Base-by-base conservation (phyloP, 2,113 vertebrate species). In the Riparia riparia region DNA sequence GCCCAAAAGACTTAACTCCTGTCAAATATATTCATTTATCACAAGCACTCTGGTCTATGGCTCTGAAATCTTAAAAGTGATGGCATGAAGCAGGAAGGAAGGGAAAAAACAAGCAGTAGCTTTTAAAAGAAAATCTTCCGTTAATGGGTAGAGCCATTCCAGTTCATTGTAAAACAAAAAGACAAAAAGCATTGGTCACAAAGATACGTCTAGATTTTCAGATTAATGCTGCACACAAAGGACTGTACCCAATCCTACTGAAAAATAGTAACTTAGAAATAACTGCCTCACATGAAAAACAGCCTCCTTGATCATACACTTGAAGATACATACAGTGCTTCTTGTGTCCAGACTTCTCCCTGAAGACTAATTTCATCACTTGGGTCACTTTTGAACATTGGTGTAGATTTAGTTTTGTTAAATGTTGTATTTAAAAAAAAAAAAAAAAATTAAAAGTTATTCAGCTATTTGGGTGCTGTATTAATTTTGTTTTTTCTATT, bases 1-100 rank as follows among this genome's bases (percentile, higher is more conserved):
- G 97, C 98, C 97, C 98, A 97, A 97, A 98, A 98, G 98, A 97
- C 95, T 96, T 97, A 97, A 93, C 93, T 97, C 96, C 97, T 98
- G 98, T 98, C 98, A 98, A 98, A 97, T 97, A 96, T 83, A 95
- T 96, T 97, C 97, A 97, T 89, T 98, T 98, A 98, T 97, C 96
- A 96, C 92, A 96, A 97, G 93, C 91, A 97, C 90, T 95, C 82
- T 96, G 95, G 96, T 97, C 96, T 96, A 63, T 96, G 93, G 95
- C 94, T 96, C 96, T 97, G 94, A 96, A 97, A 57, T 77, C 81
- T 97, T 86, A 83, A 94, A 96, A 96, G 82, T 92, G 96, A 97
- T 92, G 96, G 92, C 84, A 89, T 82, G 90, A 96, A 94, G 79
- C 70, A 94, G 56, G 57, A 86, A 89, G 76, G 83, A 89, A 44